Evolutionary conservation across 2,797 vertebrate genomes (phyloP).

Genomic region (Paguma larvata): DNA sequence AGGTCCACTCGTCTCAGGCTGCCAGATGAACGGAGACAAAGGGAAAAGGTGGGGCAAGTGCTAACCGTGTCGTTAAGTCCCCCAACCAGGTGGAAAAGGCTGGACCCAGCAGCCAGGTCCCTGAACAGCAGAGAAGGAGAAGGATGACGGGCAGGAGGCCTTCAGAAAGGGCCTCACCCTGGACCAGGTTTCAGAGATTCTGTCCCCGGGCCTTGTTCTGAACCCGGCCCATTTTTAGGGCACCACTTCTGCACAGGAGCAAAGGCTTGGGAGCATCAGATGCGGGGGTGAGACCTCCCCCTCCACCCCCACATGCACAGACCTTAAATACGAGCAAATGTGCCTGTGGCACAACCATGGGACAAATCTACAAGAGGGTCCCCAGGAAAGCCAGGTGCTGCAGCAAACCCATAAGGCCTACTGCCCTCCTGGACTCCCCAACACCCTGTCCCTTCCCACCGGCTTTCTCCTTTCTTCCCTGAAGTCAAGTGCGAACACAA

Average conservation of each 20-base stretch:
- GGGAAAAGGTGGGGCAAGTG: not conserved
- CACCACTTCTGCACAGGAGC: not conserved
- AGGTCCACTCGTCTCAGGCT: not conserved
- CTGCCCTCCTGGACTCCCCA: not conserved
- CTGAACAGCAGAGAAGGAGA: not conserved
- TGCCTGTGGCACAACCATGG: not conserved
- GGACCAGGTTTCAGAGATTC: not conserved
- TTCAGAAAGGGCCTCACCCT: not conserved
- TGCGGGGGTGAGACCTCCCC: not conserved
- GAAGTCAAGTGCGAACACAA: not conserved
- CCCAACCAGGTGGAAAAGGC: not conserved
- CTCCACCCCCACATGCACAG: not conserved
- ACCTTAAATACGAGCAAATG: not conserved
- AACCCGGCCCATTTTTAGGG: not conserved
- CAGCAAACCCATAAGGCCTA: not conserved
- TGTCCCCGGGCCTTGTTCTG: not conserved
- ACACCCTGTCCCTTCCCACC: not conserved
- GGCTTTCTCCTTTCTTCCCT: not conserved
- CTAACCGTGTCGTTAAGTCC: not conserved
- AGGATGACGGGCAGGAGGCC: not conserved
- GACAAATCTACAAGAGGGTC: not conserved
- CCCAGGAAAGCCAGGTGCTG: not conserved
- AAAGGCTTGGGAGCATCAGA: not conserved
- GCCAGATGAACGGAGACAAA: not conserved
- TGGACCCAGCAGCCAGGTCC: not conserved